Base-by-base conservation (phyloP, 2,888 invertebrate genomes). In the Apodemia mormo region DNA sequence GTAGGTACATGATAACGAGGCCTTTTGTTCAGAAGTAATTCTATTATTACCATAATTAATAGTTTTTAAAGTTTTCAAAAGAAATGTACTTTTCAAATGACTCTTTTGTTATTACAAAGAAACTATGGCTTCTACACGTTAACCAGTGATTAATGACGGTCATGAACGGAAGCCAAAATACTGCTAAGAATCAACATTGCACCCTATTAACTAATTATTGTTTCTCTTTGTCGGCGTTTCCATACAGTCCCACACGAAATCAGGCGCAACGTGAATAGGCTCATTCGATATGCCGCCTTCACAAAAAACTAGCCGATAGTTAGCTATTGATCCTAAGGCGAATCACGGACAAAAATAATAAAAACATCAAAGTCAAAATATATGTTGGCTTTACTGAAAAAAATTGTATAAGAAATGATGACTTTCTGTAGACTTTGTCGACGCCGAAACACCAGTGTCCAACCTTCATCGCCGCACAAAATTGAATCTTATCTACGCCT, bases 321-420 rank as follows among this genome's bases (percentile, higher is more conserved):
- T 81, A 81, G 81, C 83, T 82, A 85, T 87, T 83, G 87, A 86
- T 84, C 83, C 83, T 81, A 76, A 79, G 82, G 81, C 82, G 83
- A 83, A 87, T 89, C 89, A 88, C 87, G 88, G 83, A 92, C 92
- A 91, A 90, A 92, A 93, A 90, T 93, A 92, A 93, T 93, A 92
- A 92, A 92, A 92, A 93, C 92, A 92, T 92, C 92, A 91, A 87
- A 90, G 93, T 93, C 93, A 92, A 92, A 93, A 93, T 93, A 93
- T 92, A 93, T 91, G 89, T 90, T 85, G 86, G 88, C 79, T 82
- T 84, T 84, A 75, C 73, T 77, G 79, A 86, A 90, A 88, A 91
- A 45, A 87, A 84, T 76, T 85, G 83, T 86, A 84, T 87, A 86
- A 87, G 89, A 86, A 86, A 88, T 84, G 85, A 83, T 87, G 88